Base-by-base conservation (phyloP, 2,888 invertebrate species). In the Coenonympha arcania region DNA sequence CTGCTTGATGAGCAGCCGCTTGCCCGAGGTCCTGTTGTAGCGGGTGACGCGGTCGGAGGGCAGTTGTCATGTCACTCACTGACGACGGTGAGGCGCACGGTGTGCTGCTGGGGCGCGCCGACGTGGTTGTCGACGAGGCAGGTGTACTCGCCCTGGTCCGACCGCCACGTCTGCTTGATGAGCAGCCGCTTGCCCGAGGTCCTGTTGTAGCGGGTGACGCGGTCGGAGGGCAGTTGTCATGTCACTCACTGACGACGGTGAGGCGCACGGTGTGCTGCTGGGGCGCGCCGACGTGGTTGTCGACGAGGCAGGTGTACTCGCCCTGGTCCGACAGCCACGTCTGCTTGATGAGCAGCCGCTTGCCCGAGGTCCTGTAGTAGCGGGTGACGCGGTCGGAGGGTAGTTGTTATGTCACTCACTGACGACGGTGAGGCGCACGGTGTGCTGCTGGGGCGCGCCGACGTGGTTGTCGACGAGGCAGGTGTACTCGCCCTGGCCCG, bases 201-300 rank as follows among this genome's bases (percentile, higher is more conserved):
- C 47, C 75, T 69, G 69, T 82, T 84, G 70, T 81, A 64, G 1
- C 75, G 59, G 5, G 82, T 82, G 11, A 84, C 65, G 3, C 84
- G 71, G 53, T 73, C 71, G 1, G 57, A 50, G 0, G 70, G 67
- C n/a, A n/a, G n/a, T n/a, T n/a, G n/a, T n/a, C n/a, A n/a, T n/a
- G n/a, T n/a, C n/a, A n/a, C n/a, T 26, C 5, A 26, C 82, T 73
- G 56, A 76, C 70, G 22, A 83, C 79, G 43, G 65, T 69, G 3
- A 83, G 49, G 31, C 64, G 64, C 61, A 83, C 68, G 31, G 60
- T 67, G 43, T 82, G 77, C 2, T 66, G 66, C 58, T 67, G 65
- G 0, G 72, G 65, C 41, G 69, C 67, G 1, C 81, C 77, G 0
- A 74, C 67, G 8, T 54, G 69, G 22, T 82, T 82, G 55, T 73